Percentiles rank a stretch among this genome's conserved stretches.
Evolutionary conservation across 2,888 invertebrate species (phyloP).

Genomic region (Drosophila macrothrix): DNA sequence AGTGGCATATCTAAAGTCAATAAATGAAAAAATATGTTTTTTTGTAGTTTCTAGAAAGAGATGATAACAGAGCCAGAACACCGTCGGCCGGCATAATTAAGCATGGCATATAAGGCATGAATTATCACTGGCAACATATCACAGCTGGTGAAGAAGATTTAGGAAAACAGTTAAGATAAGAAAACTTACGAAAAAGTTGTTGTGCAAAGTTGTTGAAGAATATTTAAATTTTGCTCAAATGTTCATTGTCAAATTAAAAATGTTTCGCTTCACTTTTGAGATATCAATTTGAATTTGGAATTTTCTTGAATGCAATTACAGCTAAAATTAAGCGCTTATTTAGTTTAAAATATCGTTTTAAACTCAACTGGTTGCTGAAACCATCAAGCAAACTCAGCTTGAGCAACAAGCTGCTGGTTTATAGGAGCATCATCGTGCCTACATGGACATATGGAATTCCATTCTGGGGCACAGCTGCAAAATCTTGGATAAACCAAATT

Average conservation of each 20-base stretch:
- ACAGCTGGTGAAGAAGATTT: constrained; percentile 59
- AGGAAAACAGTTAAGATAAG: background rate
- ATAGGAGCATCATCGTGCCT: no score
- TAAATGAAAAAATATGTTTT: background rate
- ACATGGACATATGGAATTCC: no score
- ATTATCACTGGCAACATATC: constrained; percentile 83
- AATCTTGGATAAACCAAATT: no score
- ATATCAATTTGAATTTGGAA: background rate
- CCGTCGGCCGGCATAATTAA: constrained; percentile 79
- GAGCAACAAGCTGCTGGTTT: no score
- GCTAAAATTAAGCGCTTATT: background rate
- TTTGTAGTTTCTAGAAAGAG: background rate
- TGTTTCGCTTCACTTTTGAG: background rate
- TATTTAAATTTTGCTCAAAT: background rate
- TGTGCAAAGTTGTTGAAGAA: background rate
- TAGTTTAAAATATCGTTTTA: no score
- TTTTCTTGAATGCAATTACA: background rate
- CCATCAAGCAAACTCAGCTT: no score
- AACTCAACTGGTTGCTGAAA: no score
- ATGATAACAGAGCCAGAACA: constrained; percentile 75
- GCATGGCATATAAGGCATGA: constrained; percentile 84
- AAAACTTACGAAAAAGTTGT: background rate
- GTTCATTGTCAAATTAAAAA: background rate
- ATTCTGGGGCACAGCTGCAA: no score
- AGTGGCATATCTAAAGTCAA: background rate